Base-by-base conservation (phyloP, 2,113 vertebrate species). In the Silurus meridionalis region DNA sequence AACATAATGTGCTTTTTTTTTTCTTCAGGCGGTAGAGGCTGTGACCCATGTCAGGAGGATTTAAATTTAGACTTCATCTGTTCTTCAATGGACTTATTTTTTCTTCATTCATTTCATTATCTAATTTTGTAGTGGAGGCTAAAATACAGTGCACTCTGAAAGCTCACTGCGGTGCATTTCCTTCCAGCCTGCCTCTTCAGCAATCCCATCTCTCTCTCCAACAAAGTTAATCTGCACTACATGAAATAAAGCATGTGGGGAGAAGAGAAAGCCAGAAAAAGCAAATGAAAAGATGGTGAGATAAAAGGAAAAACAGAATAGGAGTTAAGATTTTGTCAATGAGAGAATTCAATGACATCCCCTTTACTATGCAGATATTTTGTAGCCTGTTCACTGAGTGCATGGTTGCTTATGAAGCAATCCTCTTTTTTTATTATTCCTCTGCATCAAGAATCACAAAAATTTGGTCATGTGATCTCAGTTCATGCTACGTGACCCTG, bases 91-190 rank as follows among this genome's bases (percentile, higher is more conserved):
- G 60, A 17, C 80, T 85, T 92, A 89, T 86, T 88, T 86, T 46
- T 28, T 7, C 60, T 60, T 17, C 88, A 92, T 94, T 92, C 90
- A 94, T 92, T 91, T 91, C 50, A 86, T 94, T 94, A 95, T 94
- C 93, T 92, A 92, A 93, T 95, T 95, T 94, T 90, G 91, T 88
- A 93, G 88, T 63, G 89, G 82, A 86, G 83, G 69, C 86, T 87
- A 90, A 93, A 93, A 94, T 93, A 92, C 92, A 92, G 92, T 92
- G 93, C 92, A 94, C 92, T 94, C 93, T 92, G 90, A 87, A 93
- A 79, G 90, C 37, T 75, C 72, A 52, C 72, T 94, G 92, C 93
- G 92, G 91, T 89, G 85, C 83, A 86, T 92, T 92, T 92, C 89
- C 90, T 83, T 60, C 66, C 83, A 80, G 82, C 88, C 84, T 92